A percentile compares a stretch with the other conserved stretches of the same genome.
Evolutionary conservation across 2,888 invertebrate genomes (phyloP).

Genomic region (Exephanes ischioxanthus): DNA sequence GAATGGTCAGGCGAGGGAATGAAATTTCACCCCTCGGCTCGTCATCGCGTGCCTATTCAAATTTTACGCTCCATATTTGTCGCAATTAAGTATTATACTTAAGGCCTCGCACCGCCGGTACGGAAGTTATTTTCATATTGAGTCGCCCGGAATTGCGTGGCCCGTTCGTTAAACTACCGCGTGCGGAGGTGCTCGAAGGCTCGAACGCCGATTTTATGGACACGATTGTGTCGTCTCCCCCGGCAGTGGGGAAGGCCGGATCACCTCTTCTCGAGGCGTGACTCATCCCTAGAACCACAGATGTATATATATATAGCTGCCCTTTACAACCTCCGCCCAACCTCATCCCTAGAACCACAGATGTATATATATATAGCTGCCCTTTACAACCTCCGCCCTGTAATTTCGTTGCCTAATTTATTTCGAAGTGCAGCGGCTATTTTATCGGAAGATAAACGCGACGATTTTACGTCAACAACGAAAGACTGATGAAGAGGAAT

Average conservation of each 20-base stretch:
- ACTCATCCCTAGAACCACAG: slow-evolving; percentile 70
- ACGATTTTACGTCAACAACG: neutral
- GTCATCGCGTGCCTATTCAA: slow-evolving; percentile 82
- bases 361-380: neutral
- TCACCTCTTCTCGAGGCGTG: slow-evolving; percentile 65
- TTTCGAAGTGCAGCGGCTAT: neutral
- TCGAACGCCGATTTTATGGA: slow-evolving; percentile 74
- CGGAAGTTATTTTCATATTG: slow-evolving; percentile 80
- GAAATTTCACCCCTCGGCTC: slow-evolving; percentile 60
- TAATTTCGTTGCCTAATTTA: slow-evolving; percentile 17
- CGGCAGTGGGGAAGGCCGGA: slow-evolving; percentile 39
- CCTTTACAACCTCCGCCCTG: slow-evolving; percentile 1
- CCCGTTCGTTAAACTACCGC: slow-evolving; percentile 42
- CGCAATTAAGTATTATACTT: slow-evolving; percentile 83
- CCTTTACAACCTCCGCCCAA: slow-evolving; percentile 1
- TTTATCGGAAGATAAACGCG: slow-evolving; percentile 14
- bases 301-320: neutral
- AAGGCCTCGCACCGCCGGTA: slow-evolving; percentile 73
- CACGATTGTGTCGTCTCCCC: slow-evolving; percentile 67
- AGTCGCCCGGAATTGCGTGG: slow-evolving; percentile 64
- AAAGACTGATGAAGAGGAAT: neutral
- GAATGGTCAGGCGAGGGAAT: slow-evolving; percentile 11
- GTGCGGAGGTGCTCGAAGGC: slow-evolving; percentile 73
- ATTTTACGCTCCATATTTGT: slow-evolving; percentile 83
- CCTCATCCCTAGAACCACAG: slow-evolving; percentile 69